These are phyloP conservation scores for Cromileptes altivelis DNA, from an alignment of 2,113 vertebrate genomes.

Conservation along the genomic window DNA sequence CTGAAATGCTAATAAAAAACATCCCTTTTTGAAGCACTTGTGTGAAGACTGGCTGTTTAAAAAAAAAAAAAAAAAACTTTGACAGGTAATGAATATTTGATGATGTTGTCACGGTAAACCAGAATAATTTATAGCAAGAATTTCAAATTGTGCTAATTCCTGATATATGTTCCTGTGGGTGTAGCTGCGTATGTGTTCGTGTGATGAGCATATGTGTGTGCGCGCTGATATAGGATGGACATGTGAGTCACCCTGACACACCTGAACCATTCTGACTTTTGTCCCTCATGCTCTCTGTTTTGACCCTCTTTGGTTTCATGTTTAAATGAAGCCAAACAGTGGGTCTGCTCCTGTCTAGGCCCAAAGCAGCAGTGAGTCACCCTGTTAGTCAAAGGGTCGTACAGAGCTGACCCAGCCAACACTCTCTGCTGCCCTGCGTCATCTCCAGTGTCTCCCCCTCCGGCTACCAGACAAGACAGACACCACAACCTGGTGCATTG, in stretches of 20 bases:
- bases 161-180: neutral
- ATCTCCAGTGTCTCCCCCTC: constrained; percentile 66
- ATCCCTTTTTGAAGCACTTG: constrained; percentile 14
- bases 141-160: constrained; percentile 13
- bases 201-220: neutral
- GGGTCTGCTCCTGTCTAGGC: constrained; percentile 25
- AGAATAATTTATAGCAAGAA: constrained; percentile 41
- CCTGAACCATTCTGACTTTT: constrained; percentile 26
- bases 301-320: constrained; percentile 50
- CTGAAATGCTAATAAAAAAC: constrained; percentile 10
- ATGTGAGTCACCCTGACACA: neutral
- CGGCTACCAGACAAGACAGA: constrained; percentile 49
- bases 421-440: constrained; percentile 57
- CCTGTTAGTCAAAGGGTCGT: constrained; percentile 61
- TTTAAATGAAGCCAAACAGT: constrained; percentile 57
- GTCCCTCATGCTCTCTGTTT: neutral
- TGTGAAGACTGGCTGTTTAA: neutral
- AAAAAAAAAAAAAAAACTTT: neutral
- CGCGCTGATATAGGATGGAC: neutral
- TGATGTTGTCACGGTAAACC: constrained; percentile 34
- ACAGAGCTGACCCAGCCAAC: constrained; percentile 61
- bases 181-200: neutral
- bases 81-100: constrained; percentile 48
- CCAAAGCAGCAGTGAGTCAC: constrained; percentile 62
- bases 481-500: constrained; percentile 20